A percentile compares a stretch with the other conserved stretches of the same genome.
Conservation (phyloP, 2,797 vertebrate species). For the Decapterus maruadsi region DNA sequence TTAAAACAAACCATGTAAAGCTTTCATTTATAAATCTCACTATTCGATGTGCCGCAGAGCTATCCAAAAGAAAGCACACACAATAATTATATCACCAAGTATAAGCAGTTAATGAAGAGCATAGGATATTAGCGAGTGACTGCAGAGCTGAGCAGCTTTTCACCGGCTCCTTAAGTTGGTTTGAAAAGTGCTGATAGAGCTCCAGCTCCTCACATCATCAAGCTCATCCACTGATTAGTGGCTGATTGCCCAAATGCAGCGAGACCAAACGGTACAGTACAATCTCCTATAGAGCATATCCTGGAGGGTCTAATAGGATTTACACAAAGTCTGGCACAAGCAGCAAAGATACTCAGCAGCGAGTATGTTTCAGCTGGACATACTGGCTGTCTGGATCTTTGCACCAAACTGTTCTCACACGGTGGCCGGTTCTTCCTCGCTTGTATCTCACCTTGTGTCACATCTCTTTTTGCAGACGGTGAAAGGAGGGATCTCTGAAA, state of each 20-base stretch:
- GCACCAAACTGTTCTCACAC: not conserved
- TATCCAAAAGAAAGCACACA: too few species aligned
- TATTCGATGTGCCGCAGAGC: too few species aligned
- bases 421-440: not conserved
- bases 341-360: not conserved
- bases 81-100: too few species aligned
- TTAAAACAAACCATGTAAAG: not conserved
- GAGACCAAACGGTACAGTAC: not conserved
- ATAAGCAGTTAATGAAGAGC: too few species aligned
- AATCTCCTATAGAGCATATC: not conserved
- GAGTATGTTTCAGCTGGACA: not conserved
- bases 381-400: not conserved
- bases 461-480: conserved; percentile 87
- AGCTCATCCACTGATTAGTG: not conserved
- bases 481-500: conserved; percentile 98
- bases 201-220: not conserved
- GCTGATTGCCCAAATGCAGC: not conserved
- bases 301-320: not conserved
- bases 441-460: conserved; percentile 6
- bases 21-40: not conserved
- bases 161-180: not conserved
- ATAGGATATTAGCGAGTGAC: too few species aligned
- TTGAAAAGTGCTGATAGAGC: not conserved
- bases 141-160: too few species aligned
- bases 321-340: not conserved